Conservation (phyloP, 2,888 invertebrate genomes). For the Drosophila mulleri region DNA sequence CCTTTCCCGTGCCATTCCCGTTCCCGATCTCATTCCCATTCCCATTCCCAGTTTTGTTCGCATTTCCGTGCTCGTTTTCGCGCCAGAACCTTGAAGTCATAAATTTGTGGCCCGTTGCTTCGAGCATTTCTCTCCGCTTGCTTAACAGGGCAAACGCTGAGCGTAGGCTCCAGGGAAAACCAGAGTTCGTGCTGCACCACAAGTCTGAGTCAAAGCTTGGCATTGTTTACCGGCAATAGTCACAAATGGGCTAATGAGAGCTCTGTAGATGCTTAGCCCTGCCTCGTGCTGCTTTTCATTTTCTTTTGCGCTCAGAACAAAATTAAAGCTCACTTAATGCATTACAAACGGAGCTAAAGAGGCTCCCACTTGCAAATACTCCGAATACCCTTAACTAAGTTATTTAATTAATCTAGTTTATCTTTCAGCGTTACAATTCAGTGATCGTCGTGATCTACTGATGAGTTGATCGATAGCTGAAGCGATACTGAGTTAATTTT, state of each 20-base stretch:
- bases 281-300: neutral
- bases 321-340: neutral
- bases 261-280: neutral
- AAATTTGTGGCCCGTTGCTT: constrained; percentile 54
- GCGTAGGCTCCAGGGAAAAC: constrained; percentile 28
- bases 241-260: constrained; percentile 4
- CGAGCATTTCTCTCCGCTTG: constrained; percentile 17
- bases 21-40: neutral
- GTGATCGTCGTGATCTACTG: too few relatives aligned
- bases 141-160: constrained; percentile 2
- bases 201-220: constrained; percentile 8
- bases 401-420: neutral
- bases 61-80: constrained; percentile 27
- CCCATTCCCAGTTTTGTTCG: constrained; percentile 27
- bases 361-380: neutral
- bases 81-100: constrained; percentile 68
- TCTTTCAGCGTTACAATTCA: too few relatives aligned
- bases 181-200: constrained; percentile 23
- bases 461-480: too few relatives aligned
- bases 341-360: too few relatives aligned
- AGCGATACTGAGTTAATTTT: too few relatives aligned
- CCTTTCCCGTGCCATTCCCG: neutral
- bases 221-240: constrained; percentile 13
- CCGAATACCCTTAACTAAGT: neutral
- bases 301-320: constrained; percentile 3